phyloP scores from a whole-genome alignment of 2,797 vertebrate species.

The Arctocebus calabarensis region DNA sequence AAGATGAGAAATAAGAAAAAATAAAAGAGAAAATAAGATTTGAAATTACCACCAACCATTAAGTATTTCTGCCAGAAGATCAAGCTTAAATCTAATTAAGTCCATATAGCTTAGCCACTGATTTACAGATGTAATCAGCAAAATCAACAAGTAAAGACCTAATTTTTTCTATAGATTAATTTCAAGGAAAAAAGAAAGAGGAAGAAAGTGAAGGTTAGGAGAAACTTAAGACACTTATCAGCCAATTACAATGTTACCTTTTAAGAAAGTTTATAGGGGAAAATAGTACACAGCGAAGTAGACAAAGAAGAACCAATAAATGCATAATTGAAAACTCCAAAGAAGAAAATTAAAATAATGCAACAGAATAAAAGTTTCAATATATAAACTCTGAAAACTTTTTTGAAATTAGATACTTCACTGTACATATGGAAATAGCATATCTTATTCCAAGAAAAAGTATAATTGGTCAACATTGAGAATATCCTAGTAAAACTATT shows the following conservation, averaged over 20 bases:
- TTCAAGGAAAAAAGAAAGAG: neutral
- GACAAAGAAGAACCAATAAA: constrained; percentile 3
- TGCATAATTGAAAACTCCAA: neutral
- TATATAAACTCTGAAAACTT: neutral
- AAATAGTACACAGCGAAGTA: neutral
- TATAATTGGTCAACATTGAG: neutral
- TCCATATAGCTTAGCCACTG: neutral
- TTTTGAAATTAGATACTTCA: neutral
- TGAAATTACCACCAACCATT: neutral
- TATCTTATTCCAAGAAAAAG: neutral
- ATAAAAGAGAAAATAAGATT: neutral
- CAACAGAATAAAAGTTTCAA: neutral
- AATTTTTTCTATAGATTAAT: constrained; percentile 57
- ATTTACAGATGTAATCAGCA: neutral
- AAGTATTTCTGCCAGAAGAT: neutral
- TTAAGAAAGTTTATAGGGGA: constrained; percentile 10
- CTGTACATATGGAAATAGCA: neutral
- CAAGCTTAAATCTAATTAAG: neutral
- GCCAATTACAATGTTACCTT: neutral
- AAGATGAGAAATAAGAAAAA: neutral
- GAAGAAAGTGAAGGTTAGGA: neutral
- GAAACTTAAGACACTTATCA: neutral
- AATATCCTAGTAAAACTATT: neutral
- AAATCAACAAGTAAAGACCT: neutral
- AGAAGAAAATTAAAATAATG: constrained; percentile 18